Base-by-base conservation (phyloP, 2,113 vertebrate genomes). In the Picathartes gymnocephalus region DNA sequence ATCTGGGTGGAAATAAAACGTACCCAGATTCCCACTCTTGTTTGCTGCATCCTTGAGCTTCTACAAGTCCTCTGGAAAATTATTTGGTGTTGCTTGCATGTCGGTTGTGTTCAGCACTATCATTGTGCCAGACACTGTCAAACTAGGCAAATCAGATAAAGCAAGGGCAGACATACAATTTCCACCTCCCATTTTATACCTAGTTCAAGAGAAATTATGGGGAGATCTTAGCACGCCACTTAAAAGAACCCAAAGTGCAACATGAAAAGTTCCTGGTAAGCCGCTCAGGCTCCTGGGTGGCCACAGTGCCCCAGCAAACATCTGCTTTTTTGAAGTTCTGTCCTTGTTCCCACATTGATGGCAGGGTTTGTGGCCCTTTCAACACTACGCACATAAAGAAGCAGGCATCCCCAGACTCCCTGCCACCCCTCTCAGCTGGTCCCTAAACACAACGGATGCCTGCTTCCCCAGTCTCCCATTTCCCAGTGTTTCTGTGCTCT, bases 1-100 rank as follows among this genome's bases (percentile, higher is more conserved):
- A 53, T 47, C 6, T 22, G 13, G 8, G 2, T 2, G 7, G 4
- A 3, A 27, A 17, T 15, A 39, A 28, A n/a, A 1, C 1, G 21
- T 35, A 39, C 31, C 5, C 45, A 66, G 25, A 62, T 69, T 85
- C 53, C 30, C 35, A 62, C 35, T n/a, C 28, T 53, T 19, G 2
- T 60, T 81, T 92, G 30, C 30, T 72, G 25, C 19, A 13, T 45
- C 42, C 42, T 70, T 2, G 2, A 92, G 20, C 27, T 83, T 88
- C 69, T 62, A 13, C 10, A 76, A 39, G 12, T 88, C 45, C 30
- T 73, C 39, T 70, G 45, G 18, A 11, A 54, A 74, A 13, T 48
- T 56, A 24, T 58, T 93, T 73, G 35, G 11, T 57, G 28, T 30
- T 82, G 25, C 13, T 80, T 69, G 21, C 48, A 48, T 65, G 91